phyloP scores from a whole-genome alignment of 2,113 vertebrate species.

The Rhipidura dahli region DNA sequence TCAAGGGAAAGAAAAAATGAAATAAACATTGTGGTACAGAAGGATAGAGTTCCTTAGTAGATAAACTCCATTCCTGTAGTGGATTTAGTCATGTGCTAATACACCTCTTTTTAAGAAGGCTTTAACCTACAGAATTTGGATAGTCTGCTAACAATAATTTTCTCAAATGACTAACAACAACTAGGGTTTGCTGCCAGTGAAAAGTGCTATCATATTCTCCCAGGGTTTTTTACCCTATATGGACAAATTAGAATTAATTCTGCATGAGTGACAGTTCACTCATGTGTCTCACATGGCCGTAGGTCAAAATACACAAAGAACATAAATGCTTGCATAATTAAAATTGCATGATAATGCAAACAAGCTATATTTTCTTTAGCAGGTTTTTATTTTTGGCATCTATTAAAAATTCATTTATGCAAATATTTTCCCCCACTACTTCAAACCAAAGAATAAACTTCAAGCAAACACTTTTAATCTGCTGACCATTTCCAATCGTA shows the following conservation, averaged over 20 bases:
- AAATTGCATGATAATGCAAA: neutral
- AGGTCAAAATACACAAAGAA: constrained; percentile 44
- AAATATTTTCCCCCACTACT: neutral
- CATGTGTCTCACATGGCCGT: constrained; percentile 23
- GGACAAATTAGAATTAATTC: constrained; percentile 28
- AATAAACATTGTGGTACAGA: neutral
- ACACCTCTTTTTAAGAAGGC: neutral
- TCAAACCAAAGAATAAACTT: constrained; percentile 15
- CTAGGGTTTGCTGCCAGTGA: neutral
- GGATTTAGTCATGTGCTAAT: neutral
- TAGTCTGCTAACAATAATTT: neutral
- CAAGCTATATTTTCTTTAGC: constrained; percentile 1
- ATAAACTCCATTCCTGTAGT: neutral
- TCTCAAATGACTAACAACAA: neutral
- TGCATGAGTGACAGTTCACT: constrained; percentile 45
- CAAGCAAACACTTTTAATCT: neutral
- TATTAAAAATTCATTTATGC: constrained; percentile 34
- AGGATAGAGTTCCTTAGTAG: neutral
- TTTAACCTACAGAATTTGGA: neutral
- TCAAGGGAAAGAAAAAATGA: neutral
- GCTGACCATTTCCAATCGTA: neutral
- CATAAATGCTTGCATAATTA: constrained; percentile 22
- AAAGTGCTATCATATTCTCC: constrained; percentile 2
- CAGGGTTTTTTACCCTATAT: neutral
- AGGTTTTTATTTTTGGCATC: constrained; percentile 30